A percentile compares a stretch with the other conserved stretches of the same genome.
phyloP scores from a whole-genome alignment of 2,888 invertebrate species.

The Cataglyphis altisquamis region DNA sequence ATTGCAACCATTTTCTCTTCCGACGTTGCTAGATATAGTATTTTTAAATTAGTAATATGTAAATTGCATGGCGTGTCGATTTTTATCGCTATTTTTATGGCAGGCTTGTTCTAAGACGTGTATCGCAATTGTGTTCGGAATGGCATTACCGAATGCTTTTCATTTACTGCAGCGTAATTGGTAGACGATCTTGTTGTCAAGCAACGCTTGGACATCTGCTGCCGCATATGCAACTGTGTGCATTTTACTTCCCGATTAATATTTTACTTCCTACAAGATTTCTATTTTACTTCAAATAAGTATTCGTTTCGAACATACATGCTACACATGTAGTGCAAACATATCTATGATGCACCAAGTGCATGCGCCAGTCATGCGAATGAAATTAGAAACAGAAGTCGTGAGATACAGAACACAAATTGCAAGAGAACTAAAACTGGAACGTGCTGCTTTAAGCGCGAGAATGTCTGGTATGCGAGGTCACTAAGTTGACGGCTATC shows the following conservation, averaged over 20 bases:
- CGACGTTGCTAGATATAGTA: background rate
- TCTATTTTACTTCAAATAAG: conserved; percentile 36
- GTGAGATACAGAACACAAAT: conserved; percentile 49
- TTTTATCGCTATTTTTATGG: conserved; percentile 19
- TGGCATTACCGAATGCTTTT: conserved; percentile 38
- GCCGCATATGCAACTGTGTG: conserved; percentile 50
- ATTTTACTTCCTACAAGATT: conserved; percentile 50
- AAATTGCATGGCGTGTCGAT: conserved; percentile 29
- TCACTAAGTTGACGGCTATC: conserved; percentile 57
- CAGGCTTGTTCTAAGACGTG: conserved; percentile 21
- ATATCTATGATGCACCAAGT: conserved; percentile 15
- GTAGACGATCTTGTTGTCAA: conserved; percentile 54
- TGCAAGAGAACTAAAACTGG: conserved; percentile 68
- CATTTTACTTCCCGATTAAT: conserved; percentile 43
- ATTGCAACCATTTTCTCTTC: background rate
- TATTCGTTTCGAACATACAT: conserved; percentile 45
- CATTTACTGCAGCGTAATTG: conserved; percentile 18
- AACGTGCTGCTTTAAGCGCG: conserved; percentile 53
- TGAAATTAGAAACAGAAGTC: conserved; percentile 40
- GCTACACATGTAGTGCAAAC: conserved; percentile 10
- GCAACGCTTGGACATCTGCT: conserved; percentile 65
- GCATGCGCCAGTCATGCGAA: conserved; percentile 12
- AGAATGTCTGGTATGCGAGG: conserved; percentile 65
- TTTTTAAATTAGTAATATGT: conserved; percentile 32
- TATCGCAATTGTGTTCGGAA: conserved; percentile 29